Evolutionary conservation across 1,140 invertebrate genomes (phyloP).

Genomic region (Chironomus striatipennis): DNA sequence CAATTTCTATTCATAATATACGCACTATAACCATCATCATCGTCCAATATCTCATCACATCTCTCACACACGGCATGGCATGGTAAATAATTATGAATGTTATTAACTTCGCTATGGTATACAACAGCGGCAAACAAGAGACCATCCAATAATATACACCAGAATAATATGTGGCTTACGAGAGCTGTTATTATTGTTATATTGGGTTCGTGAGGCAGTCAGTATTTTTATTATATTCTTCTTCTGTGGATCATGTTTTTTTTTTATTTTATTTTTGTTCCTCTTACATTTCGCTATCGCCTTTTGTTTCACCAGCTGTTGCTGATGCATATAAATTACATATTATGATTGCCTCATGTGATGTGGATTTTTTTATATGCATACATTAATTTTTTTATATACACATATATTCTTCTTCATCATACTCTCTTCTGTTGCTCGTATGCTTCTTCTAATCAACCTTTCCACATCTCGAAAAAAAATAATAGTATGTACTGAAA

Average conservation of each 20-base stretch:
- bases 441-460: background rate
- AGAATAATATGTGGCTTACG: background rate
- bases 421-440: background rate
- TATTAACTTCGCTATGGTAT: background rate
- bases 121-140: background rate
- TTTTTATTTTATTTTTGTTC: background rate
- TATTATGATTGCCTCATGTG: conserved; percentile 11
- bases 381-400: background rate
- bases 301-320: conserved; percentile 22
- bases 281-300: background rate
- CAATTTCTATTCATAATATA: background rate
- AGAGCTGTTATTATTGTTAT: conserved; percentile 3
- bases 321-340: conserved; percentile 20
- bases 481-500: background rate
- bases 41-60: conserved; percentile 19
- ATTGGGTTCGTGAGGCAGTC: background rate
- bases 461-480: background rate
- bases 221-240: too few species aligned
- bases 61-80: background rate
- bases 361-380: conserved; percentile 1
- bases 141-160: background rate
- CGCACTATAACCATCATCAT: background rate
- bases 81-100: conserved; percentile 2
- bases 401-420: background rate
- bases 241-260: background rate